phyloP scores from a whole-genome alignment of 2,113 vertebrate species.

The Eretmochelys imbricata region DNA sequence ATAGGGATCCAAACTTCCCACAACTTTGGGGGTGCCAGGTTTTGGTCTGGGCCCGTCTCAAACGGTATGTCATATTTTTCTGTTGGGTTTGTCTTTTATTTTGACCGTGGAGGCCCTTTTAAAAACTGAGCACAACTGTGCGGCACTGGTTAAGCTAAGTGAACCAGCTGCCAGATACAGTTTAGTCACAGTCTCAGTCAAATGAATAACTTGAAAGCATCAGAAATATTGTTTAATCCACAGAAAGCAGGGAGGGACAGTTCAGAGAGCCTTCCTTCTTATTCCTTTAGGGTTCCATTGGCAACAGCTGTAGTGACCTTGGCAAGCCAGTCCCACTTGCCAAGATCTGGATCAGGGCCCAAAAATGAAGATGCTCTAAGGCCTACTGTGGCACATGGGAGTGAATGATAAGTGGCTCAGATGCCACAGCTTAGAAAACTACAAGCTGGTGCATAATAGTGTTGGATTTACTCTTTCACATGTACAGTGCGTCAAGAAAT shows the following conservation, averaged over 20 bases:
- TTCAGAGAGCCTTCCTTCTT: not conserved
- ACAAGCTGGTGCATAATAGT: rapidly evolving
- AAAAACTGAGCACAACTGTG: not conserved
- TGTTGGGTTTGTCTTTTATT: not conserved
- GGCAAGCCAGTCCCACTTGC: not conserved
- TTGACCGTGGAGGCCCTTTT: not conserved
- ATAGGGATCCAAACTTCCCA: not conserved
- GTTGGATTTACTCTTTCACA: not conserved
- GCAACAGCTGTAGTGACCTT: not conserved
- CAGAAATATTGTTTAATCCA: not conserved
- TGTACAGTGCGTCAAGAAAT: not conserved
- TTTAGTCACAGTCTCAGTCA: constrained; percentile 2
- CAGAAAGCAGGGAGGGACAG: not conserved
- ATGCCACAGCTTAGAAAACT: constrained; percentile 32
- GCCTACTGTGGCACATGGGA: not conserved
- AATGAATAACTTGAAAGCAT: not conserved
- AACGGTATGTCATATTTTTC: not conserved
- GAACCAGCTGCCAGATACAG: not conserved
- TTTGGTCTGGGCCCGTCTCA: not conserved
- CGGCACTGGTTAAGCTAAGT: too few relatives aligned
- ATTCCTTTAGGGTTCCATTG: not conserved
- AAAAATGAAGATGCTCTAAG: constrained; percentile 15
- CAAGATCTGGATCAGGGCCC: constrained; percentile 8
- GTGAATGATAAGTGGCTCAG: not conserved
- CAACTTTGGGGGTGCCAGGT: not conserved